Evolutionary conservation across 2,888 invertebrate genomes (phyloP), one percentile per base, ranked within the genome.

Genomic region (Erannis defoliaria): DNA sequence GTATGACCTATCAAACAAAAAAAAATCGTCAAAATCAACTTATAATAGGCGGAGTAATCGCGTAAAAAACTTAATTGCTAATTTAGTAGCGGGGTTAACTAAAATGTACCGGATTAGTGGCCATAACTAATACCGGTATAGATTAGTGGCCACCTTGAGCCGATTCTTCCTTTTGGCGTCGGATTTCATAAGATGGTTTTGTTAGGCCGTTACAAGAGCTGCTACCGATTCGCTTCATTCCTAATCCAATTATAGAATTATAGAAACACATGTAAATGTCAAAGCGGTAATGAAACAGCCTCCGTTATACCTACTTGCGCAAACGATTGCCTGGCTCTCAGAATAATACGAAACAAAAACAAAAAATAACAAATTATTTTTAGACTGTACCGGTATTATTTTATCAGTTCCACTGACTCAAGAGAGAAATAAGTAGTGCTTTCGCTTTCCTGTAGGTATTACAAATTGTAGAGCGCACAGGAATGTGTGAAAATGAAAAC

Each of bases 181-280:
- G n/a, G 64, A 70, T 85, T 86, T 72, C 83, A 66, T 78, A 85
- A 85, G 50, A 50, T 19, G 31, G 69, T 74, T 78, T 77, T 74
- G 75, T 74, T 59, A 64, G 57, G 21, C 66, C 31, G 49, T 37
- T 23, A 37, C 35, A 49, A 14, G 21, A 55, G 83, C 82, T 55
- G 83, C 82, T 85, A 82, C 84, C 72, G 77, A 85, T 84, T 85
- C 77, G 81, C 77, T 84, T 76, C 80, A 78, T 74, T 76, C 67
- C 80, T 81, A 82, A 88, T 88, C 85, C 84, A 88, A 89, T 90
- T 85, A 89, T 73, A 80, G 78, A 88, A 89, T 90, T 85, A 89
- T 73, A 80, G 78, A 80, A 84, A 84, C 84, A 84, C 84, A 80
- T 87, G 88, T 89, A 85, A 90, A 89, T 89, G 90, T 89, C 89